Evolutionary conservation across 2,797 vertebrate species (phyloP), one percentile per base, ranked within the genome.

Genomic region (Acrossocheilus wenchowensis): DNA sequence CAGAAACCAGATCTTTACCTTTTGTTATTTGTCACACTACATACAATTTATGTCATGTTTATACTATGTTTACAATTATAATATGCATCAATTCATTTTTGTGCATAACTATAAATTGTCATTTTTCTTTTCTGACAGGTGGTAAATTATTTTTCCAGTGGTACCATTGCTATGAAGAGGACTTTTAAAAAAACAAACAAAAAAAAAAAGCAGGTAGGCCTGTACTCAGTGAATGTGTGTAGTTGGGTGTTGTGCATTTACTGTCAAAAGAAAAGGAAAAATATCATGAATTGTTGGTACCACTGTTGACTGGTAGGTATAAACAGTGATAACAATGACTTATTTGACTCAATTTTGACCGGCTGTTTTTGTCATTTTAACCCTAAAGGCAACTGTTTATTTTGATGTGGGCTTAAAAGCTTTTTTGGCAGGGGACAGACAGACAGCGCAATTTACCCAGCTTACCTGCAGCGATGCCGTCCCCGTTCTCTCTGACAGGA

Each of bases 401-500:
- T 85, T 85, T 79, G 50, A 79, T 86, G 64, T 60, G 83, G 36
- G 48, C 5, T 57, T 84, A 30, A 84, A 78, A 84, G 83, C 83
- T 84, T 87, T 82, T 68, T 57, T 21, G 39, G 26, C 34, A 41
- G 17, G 75, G 80, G 36, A 41, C 60, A 81, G 85, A 83, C 52
- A 89, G 86, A 86, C 84, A 78, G 72, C 21, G 45, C 41, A 83
- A 83, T 89, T 83, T 83, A 77, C 78, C 86, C 78, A 79, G 60
- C 45, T 88, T 79, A 86, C 90, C 86, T 78, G 50, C 79, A 86
- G 90, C 78, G n/a, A 73, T 80, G 80, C 80, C 14, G 8, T 68
- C 60, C 62, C 36, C 64, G 34, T 80, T 50, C 34, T 78, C 50
- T 83, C 52, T 87, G 90, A 85, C 82, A 77, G 68, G 82, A 85